Evolutionary conservation across 2,113 vertebrate species (phyloP).

Genomic region (Rhipidura dahli): DNA sequence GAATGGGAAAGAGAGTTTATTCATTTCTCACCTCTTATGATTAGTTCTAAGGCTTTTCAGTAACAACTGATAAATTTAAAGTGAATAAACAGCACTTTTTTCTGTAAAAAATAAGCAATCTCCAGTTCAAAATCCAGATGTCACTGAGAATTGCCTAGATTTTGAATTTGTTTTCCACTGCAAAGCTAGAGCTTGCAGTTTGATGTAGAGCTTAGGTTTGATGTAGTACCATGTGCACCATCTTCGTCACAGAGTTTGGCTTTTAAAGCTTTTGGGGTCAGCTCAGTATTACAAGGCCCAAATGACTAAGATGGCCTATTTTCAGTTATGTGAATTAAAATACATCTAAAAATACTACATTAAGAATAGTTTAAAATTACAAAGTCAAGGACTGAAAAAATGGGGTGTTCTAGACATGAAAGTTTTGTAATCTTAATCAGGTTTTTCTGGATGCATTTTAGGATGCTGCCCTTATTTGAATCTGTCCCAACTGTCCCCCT

Average conservation of each 20-base stretch:
- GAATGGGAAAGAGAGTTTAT: not conserved
- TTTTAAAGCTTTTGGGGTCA: not conserved
- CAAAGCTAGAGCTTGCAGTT: not conserved
- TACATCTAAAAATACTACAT: not conserved
- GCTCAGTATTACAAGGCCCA: not conserved
- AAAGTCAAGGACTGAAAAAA: not conserved
- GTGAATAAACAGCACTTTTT: not conserved
- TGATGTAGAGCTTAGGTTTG: no score
- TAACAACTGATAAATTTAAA: not conserved
- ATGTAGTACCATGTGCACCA: rapidly evolving
- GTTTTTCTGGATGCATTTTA: not conserved
- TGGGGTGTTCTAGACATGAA: not conserved
- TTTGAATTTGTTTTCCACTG: not conserved
- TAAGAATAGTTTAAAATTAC: not conserved
- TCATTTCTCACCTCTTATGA: not conserved
- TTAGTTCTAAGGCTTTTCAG: not conserved
- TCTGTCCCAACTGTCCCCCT: not conserved
- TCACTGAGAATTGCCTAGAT: not conserved
- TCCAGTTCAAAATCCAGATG: not conserved
- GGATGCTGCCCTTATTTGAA: not conserved
- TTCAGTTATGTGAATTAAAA: not conserved
- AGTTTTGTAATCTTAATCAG: not conserved
- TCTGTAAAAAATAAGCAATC: not conserved
- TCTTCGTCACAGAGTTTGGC: not conserved
- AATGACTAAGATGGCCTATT: not conserved